Percentiles rank a stretch among this genome's conserved stretches.
phyloP scores from a whole-genome alignment of 2,888 invertebrate genomes.

The Brenthis daphne region DNA sequence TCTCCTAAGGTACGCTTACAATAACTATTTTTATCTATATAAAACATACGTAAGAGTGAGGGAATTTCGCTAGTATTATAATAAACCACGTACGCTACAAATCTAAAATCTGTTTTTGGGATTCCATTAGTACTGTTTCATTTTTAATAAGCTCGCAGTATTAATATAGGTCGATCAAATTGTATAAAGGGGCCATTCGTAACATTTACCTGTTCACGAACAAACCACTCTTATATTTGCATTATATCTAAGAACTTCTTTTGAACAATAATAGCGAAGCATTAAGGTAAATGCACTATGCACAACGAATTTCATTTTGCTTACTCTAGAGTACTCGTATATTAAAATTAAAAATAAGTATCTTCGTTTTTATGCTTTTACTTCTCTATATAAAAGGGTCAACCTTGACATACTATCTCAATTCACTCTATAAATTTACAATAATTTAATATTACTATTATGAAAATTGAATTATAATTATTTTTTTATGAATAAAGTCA shows the following conservation, averaged over 20 bases:
- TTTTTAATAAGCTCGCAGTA: slow-evolving; percentile 28
- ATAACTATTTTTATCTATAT: no score
- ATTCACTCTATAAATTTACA: not conserved
- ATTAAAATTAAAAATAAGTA: slow-evolving; percentile 7
- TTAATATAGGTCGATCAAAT: slow-evolving; percentile 47
- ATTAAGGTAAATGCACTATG: slow-evolving; percentile 14
- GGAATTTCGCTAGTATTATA: not conserved
- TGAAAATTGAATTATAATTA: no score
- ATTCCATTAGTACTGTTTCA: slow-evolving; percentile 4
- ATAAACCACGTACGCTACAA: not conserved
- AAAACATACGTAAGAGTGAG: no score
- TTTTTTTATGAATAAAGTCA: no score
- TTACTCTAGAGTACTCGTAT: slow-evolving; percentile 1
- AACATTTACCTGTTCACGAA: slow-evolving; percentile 46
- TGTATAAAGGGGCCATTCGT: slow-evolving; percentile 44
- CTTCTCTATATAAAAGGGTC: not conserved
- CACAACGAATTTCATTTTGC: slow-evolving; percentile 6
- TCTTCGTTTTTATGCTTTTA: slow-evolving; percentile 8
- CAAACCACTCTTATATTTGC: slow-evolving; percentile 21
- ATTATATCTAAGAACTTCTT: slow-evolving; percentile 30
- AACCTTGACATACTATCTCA: not conserved
- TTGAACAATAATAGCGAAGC: slow-evolving; percentile 1
- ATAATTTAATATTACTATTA: no score
- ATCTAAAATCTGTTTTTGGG: not conserved
- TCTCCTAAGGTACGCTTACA: no score